Evolutionary conservation across 2,888 invertebrate genomes (phyloP), one percentile per base, ranked within the genome.

Genomic region (Listrodromus nycthemerus): DNA sequence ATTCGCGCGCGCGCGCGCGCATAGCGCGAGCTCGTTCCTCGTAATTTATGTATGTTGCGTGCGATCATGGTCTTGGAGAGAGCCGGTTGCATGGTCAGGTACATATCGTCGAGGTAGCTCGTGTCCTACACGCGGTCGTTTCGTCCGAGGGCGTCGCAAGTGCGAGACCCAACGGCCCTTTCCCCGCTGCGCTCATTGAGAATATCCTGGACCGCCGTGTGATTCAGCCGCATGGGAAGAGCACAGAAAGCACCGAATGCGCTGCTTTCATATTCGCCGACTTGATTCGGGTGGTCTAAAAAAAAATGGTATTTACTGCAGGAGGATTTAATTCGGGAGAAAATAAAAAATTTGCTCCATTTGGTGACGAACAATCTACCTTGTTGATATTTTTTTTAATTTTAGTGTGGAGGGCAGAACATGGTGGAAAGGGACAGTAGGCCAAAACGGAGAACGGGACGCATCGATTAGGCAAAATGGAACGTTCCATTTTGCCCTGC

Each of bases 31-130:
- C 87, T 89, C 86, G 87, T 88, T 89, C 85, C 88, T 87, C 85
- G 87, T 91, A 89, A 91, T 91, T 91, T 91, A 91, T 91, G 90
- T 88, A 87, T 88, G 87, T 91, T 91, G 91, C 89, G 91, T 90
- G 90, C 89, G 89, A 90, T 90, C 90, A 86, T 88, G 90, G 90
- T 87, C 88, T 89, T 87, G 80, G 80, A 75, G 83, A 88, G 86
- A 81, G 83, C 87, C 87, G 86, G 87, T 86, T 89, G 90, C 89
- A 89, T 89, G 91, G 89, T 91, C 91, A 90, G 91, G 89, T 91
- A 90, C 90, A 89, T 86, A 87, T 86, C 80, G 84, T 74, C 69
- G 65, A 75, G 73, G 82, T 69, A 66, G 71, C 73, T 74, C 81
- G 50, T 73, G 67, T 30, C 78, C 45, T 78, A 55, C 66, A 66